Percentiles rank a stretch among this genome's conserved stretches.
phyloP scores from a whole-genome alignment of 2,888 invertebrate genomes.

The Sacculina carcini region DNA sequence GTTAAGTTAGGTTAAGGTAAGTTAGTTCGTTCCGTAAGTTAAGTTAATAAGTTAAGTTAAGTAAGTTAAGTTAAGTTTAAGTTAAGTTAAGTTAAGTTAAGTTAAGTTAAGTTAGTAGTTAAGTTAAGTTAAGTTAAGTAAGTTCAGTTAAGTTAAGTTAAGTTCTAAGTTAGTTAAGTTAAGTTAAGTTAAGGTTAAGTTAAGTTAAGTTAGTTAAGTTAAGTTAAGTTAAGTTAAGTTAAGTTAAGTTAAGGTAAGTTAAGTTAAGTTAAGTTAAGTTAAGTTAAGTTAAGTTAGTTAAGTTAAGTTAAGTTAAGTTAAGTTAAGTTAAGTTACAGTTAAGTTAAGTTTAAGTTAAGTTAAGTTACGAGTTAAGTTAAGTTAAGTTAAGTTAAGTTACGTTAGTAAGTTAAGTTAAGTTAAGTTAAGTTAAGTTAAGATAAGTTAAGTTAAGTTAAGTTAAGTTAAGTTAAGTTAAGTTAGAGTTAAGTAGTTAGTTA shows the following conservation, averaged over 20 bases:
- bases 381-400: too few relatives aligned
- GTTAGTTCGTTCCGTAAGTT: not conserved
- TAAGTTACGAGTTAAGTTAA: not conserved
- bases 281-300: too few relatives aligned
- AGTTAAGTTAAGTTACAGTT: not conserved
- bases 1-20: constrained; percentile 1
- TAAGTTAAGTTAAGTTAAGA: too few relatives aligned
- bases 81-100: constrained; percentile 1
- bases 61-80: not conserved
- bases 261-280: not conserved
- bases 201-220: too few relatives aligned
- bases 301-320: not conserved
- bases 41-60: not conserved
- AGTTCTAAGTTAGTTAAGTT: not conserved
- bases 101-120: not conserved
- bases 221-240: too few relatives aligned
- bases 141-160: not conserved
- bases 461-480: too few relatives aligned
- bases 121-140: not conserved
- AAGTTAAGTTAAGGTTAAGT: not conserved
- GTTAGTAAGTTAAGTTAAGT: too few relatives aligned
- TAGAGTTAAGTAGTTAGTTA: too few relatives aligned
- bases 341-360: not conserved
- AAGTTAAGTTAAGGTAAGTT: too few relatives aligned
- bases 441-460: too few relatives aligned